Evolutionary conservation across 37 sponge, comb jelly and placozoan genomes (phyloP).

Genomic region (Ephydatia muelleri): DNA sequence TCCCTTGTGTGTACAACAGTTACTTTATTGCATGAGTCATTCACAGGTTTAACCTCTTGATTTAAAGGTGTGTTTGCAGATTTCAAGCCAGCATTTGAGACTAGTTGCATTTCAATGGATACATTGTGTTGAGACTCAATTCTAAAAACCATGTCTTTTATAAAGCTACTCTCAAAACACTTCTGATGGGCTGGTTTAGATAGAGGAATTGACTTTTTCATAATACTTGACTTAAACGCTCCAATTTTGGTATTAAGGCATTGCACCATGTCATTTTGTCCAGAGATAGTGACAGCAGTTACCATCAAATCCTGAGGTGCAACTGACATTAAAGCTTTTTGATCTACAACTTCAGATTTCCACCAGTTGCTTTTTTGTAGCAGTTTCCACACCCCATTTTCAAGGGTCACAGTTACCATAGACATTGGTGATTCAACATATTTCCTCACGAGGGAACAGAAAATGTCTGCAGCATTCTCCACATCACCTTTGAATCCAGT

Average conservation of each 20-base stretch:
- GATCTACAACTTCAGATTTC: background rate
- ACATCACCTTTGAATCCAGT: constrained; percentile 26
- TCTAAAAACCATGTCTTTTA: background rate
- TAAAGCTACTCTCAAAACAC: background rate
- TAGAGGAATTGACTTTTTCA: background rate
- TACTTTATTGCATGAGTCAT: background rate
- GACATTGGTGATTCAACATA: background rate
- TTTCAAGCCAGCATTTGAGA: background rate
- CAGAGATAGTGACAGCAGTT: background rate
- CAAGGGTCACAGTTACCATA: background rate
- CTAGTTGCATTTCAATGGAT: background rate
- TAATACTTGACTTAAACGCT: background rate
- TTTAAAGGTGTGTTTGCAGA: background rate
- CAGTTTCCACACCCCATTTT: constrained; percentile 39
- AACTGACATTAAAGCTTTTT: background rate
- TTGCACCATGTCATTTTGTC: background rate
- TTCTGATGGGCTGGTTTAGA: background rate
- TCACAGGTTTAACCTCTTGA: background rate
- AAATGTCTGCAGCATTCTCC: background rate
- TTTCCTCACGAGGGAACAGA: constrained; percentile 28
- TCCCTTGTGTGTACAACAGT: constrained; percentile 8
- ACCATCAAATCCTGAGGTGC: background rate
- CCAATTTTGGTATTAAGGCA: background rate
- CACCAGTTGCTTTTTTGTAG: background rate
- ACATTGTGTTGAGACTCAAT: background rate